These are phyloP conservation scores for Sclerodermus sp. DNA, from an alignment of 2,888 invertebrate species.

Conservation along the genomic window DNA sequence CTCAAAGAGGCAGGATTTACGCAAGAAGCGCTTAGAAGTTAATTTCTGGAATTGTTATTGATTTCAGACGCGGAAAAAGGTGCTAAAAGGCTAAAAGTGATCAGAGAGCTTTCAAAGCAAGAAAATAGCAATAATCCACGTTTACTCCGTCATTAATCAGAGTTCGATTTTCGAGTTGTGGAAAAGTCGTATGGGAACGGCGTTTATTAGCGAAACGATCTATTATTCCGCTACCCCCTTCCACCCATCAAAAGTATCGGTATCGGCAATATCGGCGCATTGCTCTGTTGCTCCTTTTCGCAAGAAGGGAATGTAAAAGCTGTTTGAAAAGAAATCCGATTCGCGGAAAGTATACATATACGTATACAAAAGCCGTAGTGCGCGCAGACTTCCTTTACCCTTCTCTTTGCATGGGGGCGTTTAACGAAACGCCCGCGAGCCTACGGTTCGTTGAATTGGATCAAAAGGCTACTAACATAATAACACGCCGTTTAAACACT, in stretches of 20 bases:
- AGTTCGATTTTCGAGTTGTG: background rate
- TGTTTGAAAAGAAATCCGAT: slow-evolving; percentile 12
- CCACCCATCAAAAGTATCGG: background rate
- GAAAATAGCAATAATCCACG: no score
- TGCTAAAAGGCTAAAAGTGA: no score
- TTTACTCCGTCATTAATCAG: background rate
- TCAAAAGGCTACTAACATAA: slow-evolving; percentile 23
- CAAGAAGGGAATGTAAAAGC: slow-evolving; percentile 2
- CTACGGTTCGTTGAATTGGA: slow-evolving; percentile 15
- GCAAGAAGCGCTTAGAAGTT: no score
- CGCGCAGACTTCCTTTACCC: no score
- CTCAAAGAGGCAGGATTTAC: no score
- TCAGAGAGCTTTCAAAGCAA: no score
- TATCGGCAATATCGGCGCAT: slow-evolving; percentile 12
- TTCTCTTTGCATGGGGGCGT: background rate
- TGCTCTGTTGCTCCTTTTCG: slow-evolving; percentile 1
- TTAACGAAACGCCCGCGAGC: slow-evolving; percentile 11
- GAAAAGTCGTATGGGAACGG: no score
- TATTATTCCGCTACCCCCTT: background rate
- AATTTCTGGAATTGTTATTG: no score
- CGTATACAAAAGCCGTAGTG: background rate
- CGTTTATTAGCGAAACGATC: background rate
- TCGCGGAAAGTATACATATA: background rate
- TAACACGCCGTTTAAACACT: slow-evolving; percentile 15
- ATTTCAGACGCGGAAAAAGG: no score